Conservation (phyloP, 35 echinoderm and acorn worm genomes). For the Diadema setosum region DNA sequence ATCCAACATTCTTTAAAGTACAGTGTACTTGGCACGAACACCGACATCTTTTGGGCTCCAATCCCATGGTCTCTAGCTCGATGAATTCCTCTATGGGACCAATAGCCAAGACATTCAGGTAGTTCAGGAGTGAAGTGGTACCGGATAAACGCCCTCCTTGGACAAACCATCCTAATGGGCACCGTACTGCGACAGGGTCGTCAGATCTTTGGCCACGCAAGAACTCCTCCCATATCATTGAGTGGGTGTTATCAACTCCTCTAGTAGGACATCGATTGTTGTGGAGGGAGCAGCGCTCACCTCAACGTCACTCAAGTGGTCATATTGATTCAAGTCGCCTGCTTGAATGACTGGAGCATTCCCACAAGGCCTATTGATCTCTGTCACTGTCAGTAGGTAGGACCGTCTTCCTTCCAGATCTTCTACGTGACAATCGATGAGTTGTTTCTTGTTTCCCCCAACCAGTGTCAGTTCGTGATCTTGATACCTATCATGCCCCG, state of each 20-base stretch:
- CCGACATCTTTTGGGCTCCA: conserved; percentile 40
- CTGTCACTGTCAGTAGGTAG: conserved; percentile 46
- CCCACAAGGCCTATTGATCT: conserved; percentile 61
- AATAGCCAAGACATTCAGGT: conserved; percentile 37
- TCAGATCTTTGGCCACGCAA: conserved; percentile 27
- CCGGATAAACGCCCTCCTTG: conserved; percentile 11
- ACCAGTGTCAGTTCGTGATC: conserved; percentile 37
- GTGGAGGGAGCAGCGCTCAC: conserved; percentile 26
- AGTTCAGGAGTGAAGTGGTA: conserved; percentile 14
- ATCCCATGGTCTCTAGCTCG: conserved; percentile 25
- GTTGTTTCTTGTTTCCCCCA: conserved; percentile 14
- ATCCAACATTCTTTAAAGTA: too few species aligned
- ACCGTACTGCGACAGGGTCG: conserved; percentile 38
- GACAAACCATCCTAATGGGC: conserved; percentile 37
- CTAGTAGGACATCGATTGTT: conserved; percentile 61
- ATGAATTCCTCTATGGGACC: conserved; percentile 60
- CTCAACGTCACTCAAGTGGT: conserved; percentile 39
- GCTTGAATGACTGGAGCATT: conserved; percentile 28
- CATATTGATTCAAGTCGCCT: conserved; percentile 35
- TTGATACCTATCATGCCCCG: conserved; percentile 40
- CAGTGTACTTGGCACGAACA: too few species aligned
- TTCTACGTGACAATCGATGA: conserved; percentile 54
- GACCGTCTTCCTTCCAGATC: conserved; percentile 49
- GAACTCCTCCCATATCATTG: conserved; percentile 64
- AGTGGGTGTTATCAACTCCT: conserved; percentile 48